Percentiles rank a stretch among this genome's conserved stretches.
Conservation (phyloP, 30 jellyfish, hydroid and myxozoan genomes). For the Mastigias papua region DNA sequence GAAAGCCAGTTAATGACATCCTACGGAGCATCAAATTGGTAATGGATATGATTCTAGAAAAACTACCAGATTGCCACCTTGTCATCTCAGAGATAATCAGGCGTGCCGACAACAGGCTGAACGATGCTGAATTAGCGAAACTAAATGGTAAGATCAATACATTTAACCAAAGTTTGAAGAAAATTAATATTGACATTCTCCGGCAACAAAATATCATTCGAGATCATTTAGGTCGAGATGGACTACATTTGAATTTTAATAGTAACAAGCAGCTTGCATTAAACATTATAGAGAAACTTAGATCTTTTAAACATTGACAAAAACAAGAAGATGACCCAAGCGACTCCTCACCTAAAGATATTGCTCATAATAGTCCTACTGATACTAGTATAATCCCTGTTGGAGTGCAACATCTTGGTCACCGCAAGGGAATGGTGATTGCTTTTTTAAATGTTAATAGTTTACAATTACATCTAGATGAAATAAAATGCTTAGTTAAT, state of each 20-base stretch:
- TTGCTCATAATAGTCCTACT: no score
- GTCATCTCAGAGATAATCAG: slow-evolving; percentile 5
- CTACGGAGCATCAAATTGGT: background rate
- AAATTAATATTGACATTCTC: no score
- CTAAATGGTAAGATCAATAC: background rate
- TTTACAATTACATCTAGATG: slow-evolving; percentile 1
- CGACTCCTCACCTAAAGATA: no score
- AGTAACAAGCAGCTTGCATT: slow-evolving; percentile 22
- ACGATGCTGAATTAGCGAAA: background rate
- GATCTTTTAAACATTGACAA: no score
- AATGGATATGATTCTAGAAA: background rate
- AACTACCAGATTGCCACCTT: slow-evolving; percentile 15
- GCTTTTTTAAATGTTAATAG: background rate
- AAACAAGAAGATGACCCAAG: no score
- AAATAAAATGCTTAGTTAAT: background rate
- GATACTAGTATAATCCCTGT: background rate
- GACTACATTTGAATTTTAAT: background rate
- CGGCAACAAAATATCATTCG: no score
- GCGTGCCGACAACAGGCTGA: slow-evolving; percentile 14
- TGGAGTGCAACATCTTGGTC: slow-evolving; percentile 31
- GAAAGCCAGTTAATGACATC: slow-evolving; percentile 9
- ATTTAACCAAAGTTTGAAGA: no score
- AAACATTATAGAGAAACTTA: slow-evolving; percentile 6
- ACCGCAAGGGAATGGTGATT: background rate
- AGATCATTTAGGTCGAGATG: no score